Percentiles rank a stretch among this genome's conserved stretches.
Conservation (phyloP, 1,140 invertebrate genomes). For the Bombus breviceps region DNA sequence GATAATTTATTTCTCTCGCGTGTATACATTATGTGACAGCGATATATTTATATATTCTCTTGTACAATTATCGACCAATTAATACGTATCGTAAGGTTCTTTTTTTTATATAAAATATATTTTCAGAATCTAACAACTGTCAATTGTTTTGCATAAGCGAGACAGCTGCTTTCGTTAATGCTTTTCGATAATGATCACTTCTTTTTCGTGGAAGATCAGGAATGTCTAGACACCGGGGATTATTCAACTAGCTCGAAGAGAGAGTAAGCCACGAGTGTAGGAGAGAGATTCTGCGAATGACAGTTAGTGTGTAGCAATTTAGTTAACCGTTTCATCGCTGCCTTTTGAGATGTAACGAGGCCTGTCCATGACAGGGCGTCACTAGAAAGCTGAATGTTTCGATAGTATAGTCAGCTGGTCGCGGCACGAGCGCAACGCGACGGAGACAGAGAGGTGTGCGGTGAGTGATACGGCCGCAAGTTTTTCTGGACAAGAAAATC, state of each 20-base stretch:
- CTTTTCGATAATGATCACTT: conserved; percentile 9
- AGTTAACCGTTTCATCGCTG: conserved; percentile 81
- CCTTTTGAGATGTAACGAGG: conserved; percentile 80
- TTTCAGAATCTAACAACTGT: too few species aligned
- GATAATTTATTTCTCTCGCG: not conserved
- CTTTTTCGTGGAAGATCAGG: not conserved
- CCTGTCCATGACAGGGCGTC: conserved; percentile 74
- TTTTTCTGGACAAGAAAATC: conserved; percentile 38
- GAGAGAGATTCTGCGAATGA: conserved; percentile 71
- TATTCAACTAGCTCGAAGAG: conserved; percentile 23
- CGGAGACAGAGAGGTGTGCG: not conserved
- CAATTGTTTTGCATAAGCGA: not conserved
- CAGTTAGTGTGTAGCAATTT: conserved; percentile 78
- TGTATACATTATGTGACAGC: too few species aligned
- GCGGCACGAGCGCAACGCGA: not conserved
- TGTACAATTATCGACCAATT: too few species aligned
- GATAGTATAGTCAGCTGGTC: conserved; percentile 34
- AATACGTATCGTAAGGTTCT: not conserved
- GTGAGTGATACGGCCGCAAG: conserved; percentile 3
- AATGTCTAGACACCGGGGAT: conserved; percentile 9
- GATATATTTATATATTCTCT: not conserved
- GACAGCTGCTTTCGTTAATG: not conserved
- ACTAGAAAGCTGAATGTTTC: conserved; percentile 68
- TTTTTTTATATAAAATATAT: too few species aligned
- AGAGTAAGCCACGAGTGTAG: conserved; percentile 13